Evolutionary conservation across 2,888 invertebrate species (phyloP).

Genomic region (Chromoteleia sp.): DNA sequence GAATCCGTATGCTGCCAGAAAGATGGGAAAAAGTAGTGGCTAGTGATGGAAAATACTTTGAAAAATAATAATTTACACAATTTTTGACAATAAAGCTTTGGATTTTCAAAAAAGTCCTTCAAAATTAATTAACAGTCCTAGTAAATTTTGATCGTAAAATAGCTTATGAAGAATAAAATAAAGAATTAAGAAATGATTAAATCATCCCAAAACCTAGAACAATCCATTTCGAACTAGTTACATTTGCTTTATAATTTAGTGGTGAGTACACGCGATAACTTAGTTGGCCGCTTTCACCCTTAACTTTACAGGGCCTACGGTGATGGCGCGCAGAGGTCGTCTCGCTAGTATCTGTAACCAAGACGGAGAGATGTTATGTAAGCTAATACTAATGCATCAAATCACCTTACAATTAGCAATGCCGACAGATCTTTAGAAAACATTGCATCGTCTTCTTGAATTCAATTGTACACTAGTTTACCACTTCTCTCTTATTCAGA

Average conservation of each 20-base stretch:
- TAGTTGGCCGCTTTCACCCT: conserved; percentile 68
- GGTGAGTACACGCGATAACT: conserved; percentile 61
- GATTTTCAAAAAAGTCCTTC: too few species aligned
- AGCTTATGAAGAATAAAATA: too few species aligned
- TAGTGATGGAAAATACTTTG: too few species aligned
- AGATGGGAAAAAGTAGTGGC: too few species aligned
- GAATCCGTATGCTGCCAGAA: too few species aligned
- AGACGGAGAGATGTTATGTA: conserved; percentile 90
- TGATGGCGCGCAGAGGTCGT: conserved; percentile 83
- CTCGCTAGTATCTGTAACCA: conserved; percentile 88
- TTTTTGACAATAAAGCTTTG: too few species aligned
- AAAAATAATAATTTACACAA: too few species aligned
- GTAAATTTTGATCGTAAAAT: too few species aligned
- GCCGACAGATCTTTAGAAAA: conserved; percentile 51
- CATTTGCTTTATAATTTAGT: conserved; percentile 51
- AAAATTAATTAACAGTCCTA: too few species aligned
- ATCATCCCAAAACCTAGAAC: not conserved
- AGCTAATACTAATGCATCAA: conserved; percentile 82
- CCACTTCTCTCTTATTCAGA: conserved; percentile 29
- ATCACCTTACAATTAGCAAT: conserved; percentile 64
- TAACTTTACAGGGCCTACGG: conserved; percentile 82
- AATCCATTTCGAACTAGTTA: conserved; percentile 11
- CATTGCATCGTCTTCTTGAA: conserved; percentile 43
- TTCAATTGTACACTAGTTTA: conserved; percentile 24
- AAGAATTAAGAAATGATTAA: too few species aligned